phyloP scores from a whole-genome alignment of 2,888 invertebrate genomes.

The Pristionchus arcanus region DNA sequence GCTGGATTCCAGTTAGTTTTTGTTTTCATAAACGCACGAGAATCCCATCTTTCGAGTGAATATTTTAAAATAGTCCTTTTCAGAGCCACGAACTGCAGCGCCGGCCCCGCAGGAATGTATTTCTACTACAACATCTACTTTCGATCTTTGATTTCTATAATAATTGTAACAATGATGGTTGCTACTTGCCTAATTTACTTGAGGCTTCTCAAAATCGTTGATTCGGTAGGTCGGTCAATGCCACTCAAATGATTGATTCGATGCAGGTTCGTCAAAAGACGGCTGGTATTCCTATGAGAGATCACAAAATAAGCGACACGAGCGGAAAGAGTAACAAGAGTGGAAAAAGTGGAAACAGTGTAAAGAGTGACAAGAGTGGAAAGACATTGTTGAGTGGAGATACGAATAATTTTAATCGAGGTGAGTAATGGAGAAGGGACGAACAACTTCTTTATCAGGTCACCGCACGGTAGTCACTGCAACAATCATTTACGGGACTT shows the following conservation, averaged over 20 bases:
- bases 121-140: slow-evolving; percentile 12
- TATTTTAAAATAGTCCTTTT: not conserved
- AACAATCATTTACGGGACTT: slow-evolving; percentile 83
- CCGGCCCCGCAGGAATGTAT: not conserved
- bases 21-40: too few relatives aligned
- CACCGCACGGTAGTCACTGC: slow-evolving; percentile 82
- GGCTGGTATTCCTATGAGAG: not conserved
- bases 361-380: not conserved
- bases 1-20: slow-evolving; percentile 79
- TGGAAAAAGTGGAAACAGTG: not conserved
- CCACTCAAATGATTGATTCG: too few relatives aligned
- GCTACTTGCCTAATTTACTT: slow-evolving; percentile 84
- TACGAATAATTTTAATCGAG: not conserved
- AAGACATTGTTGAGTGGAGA: not conserved
- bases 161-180: slow-evolving; percentile 83
- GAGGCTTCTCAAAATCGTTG: slow-evolving; percentile 82
- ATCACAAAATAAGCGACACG: not conserved
- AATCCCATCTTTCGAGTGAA: too few relatives aligned
- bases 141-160: slow-evolving; percentile 59
- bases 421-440: not conserved
- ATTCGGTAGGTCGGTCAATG: not conserved
- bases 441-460: slow-evolving; percentile 57
- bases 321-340: not conserved
- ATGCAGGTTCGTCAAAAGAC: not conserved
- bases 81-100: not conserved